Percentiles rank a stretch among this genome's conserved stretches.
Evolutionary conservation across 2,888 invertebrate genomes (phyloP).

Genomic region (Plemyria rubiginata): DNA sequence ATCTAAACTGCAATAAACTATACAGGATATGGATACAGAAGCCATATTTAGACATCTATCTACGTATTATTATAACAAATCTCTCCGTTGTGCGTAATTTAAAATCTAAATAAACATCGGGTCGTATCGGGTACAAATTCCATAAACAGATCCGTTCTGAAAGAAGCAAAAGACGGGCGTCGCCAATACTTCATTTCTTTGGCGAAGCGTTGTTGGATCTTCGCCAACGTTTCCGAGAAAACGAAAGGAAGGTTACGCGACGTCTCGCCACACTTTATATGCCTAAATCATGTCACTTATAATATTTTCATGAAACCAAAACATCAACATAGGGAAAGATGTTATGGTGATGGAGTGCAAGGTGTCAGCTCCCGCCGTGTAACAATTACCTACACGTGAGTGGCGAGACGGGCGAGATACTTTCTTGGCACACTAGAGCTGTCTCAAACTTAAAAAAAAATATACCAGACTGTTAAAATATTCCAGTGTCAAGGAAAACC

Average conservation of each 20-base stretch:
- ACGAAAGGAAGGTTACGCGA: conserved; percentile 80
- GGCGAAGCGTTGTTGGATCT: conserved; percentile 70
- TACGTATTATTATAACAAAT: conserved; percentile 46
- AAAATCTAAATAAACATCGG: conserved; percentile 65
- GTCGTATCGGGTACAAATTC: conserved; percentile 66
- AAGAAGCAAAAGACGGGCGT: conserved; percentile 70
- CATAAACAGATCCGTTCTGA: conserved; percentile 71
- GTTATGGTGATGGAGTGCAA: conserved; percentile 48
- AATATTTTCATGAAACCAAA: conserved; percentile 65
- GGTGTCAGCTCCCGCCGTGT: conserved; percentile 44
- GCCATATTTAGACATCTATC: conserved; percentile 39
- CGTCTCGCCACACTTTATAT: conserved; percentile 81
- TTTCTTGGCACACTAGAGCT: conserved; percentile 55
- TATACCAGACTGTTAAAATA: conserved; percentile 25
- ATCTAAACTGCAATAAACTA: conserved; percentile 35
- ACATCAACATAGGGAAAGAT: conserved; percentile 48
- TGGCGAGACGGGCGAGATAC: conserved; percentile 50
- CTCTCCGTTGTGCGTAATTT: conserved; percentile 55
- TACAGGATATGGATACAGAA: conserved; percentile 36
- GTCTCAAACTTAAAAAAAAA: conserved; percentile 36
- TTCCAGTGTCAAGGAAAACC: conserved; percentile 28
- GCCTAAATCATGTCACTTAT: conserved; percentile 79
- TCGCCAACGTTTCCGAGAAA: conserved; percentile 81
- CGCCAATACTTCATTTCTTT: conserved; percentile 78
- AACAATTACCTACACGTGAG: conserved; percentile 56